A percentile compares a stretch with the other conserved stretches of the same genome.
phyloP scores from a whole-genome alignment of 2,888 invertebrate genomes.

The Mesodorylaimus sp. region DNA sequence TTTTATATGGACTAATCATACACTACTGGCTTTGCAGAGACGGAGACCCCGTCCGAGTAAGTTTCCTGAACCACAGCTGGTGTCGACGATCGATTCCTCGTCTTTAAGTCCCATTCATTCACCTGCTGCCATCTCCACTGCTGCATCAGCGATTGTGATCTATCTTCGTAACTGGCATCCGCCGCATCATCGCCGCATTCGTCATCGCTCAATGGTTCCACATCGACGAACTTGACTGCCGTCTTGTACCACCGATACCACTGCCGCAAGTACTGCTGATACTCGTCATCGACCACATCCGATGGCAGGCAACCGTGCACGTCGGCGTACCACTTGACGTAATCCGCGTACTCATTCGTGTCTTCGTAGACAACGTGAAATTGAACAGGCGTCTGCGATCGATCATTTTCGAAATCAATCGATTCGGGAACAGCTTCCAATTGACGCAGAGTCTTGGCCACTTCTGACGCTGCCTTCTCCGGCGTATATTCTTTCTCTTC shows the following conservation, averaged over 20 bases:
- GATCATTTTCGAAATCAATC: not conserved
- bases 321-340: constrained; percentile 7
- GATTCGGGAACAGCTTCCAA: not conserved
- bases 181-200: not conserved
- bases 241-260: not conserved
- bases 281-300: not conserved
- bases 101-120: not conserved
- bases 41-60: too few species aligned
- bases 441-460: not conserved
- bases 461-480: not conserved
- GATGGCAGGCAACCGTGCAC: constrained; percentile 2
- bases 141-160: not conserved
- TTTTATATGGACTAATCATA: too few species aligned
- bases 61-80: too few species aligned
- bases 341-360: constrained; percentile 7
- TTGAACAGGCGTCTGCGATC: not conserved
- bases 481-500: not conserved
- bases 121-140: constrained; percentile 4
- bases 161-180: not conserved
- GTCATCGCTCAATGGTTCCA: not conserved
- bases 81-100: too few species aligned
- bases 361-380: constrained; percentile 10
- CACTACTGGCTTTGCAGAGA: too few species aligned
- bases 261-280: not conserved
- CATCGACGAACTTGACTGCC: not conserved